Conservation (phyloP, 2,888 invertebrate genomes). For the Patella pellucida region DNA sequence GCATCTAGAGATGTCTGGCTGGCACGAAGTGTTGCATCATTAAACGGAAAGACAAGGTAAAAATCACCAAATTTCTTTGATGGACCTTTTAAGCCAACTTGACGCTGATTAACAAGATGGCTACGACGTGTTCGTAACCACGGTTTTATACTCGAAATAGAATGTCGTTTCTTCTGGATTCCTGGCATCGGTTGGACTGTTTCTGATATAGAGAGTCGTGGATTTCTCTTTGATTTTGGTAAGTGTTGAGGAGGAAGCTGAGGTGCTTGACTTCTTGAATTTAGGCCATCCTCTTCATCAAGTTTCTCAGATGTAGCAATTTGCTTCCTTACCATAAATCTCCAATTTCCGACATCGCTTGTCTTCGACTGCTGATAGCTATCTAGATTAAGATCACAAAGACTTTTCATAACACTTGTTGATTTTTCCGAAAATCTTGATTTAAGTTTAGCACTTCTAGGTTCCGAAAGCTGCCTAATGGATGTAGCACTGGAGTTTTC, state of each 20-base stretch:
- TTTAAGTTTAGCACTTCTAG: not conserved
- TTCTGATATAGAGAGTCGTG: slow-evolving; percentile 10
- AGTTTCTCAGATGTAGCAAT: not conserved
- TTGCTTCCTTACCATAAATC: not conserved
- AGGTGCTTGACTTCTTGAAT: not conserved
- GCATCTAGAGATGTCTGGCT: slow-evolving; percentile 51
- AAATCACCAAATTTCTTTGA: slow-evolving; percentile 79
- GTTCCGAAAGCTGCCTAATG: slow-evolving; percentile 18
- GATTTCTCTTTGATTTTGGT: not conserved
- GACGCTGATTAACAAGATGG: slow-evolving; percentile 13
- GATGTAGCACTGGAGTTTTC: slow-evolving; percentile 49
- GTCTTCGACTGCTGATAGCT: not conserved
- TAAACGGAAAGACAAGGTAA: slow-evolving; percentile 82
- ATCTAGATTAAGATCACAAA: not conserved
- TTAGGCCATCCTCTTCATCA: not conserved
- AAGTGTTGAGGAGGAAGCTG: not conserved
- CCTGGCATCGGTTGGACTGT: not conserved
- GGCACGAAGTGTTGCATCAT: slow-evolving; percentile 55
- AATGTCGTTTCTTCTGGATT: slow-evolving; percentile 11
- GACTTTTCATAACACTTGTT: not conserved
- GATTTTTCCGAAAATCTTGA: not conserved
- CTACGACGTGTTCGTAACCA: slow-evolving; percentile 18
- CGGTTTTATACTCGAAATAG: slow-evolving; percentile 15
- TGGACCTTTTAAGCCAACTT: slow-evolving; percentile 38
- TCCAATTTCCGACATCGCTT: not conserved